These are phyloP conservation scores for Daphoenositta chrysoptera DNA, from an alignment of 2,113 vertebrate genomes.

Conservation along the genomic window DNA sequence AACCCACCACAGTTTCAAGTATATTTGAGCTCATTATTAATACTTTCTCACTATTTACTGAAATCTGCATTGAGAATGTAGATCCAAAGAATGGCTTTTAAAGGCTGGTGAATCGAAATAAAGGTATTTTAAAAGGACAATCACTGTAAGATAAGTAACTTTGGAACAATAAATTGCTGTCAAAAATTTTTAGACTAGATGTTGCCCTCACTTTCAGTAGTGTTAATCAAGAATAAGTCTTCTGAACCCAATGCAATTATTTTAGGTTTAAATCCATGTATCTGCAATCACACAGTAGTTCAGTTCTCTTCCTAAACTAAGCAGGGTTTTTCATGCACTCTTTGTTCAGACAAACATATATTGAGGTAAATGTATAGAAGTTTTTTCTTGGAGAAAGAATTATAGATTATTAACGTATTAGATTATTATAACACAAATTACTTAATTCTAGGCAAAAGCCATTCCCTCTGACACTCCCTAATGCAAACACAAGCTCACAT, in stretches of 20 bases:
- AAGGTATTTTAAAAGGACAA: background rate
- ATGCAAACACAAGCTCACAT: background rate
- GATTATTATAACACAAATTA: background rate
- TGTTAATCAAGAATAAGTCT: background rate
- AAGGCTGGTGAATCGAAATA: background rate
- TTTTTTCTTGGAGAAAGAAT: background rate
- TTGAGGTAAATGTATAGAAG: background rate
- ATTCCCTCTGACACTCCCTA: background rate
- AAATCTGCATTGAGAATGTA: background rate
- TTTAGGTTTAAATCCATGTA: background rate
- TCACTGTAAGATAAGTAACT: background rate
- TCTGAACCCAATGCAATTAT: background rate
- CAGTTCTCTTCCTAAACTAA: background rate
- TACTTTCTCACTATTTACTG: background rate
- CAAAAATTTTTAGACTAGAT: background rate
- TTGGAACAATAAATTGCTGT: background rate
- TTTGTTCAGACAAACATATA: background rate
- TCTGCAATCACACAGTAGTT: background rate
- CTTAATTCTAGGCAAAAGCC: background rate
- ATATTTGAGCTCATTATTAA: background rate
- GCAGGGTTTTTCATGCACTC: background rate
- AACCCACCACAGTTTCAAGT: background rate
- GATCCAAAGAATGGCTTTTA: background rate
- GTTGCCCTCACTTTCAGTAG: background rate
- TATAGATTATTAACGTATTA: background rate